These are phyloP conservation scores for Lutjanus erythropterus DNA, from an alignment of 2,113 vertebrate genomes.

Conservation along the genomic window DNA sequence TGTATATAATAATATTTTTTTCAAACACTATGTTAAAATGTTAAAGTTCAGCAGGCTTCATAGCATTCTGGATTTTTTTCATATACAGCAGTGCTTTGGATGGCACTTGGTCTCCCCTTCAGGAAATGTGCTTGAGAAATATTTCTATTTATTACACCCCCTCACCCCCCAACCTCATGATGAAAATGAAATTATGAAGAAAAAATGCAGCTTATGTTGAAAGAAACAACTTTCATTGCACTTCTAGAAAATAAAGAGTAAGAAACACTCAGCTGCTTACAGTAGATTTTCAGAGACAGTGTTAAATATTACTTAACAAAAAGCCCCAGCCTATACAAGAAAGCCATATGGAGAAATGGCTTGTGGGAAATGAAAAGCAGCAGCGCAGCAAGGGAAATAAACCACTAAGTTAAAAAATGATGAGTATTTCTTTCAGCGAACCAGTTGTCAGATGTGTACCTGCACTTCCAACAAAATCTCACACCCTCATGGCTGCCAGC, in stretches of 20 bases:
- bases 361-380: constrained; percentile 39
- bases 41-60: too few relatives aligned
- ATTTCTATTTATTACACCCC: too few relatives aligned
- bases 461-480: constrained; percentile 24
- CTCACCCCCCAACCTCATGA: too few relatives aligned
- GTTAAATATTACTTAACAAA: constrained; percentile 34
- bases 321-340: background rate
- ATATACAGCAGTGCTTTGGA: too few relatives aligned
- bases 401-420: constrained; percentile 22
- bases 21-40: too few relatives aligned
- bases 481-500: constrained; percentile 27
- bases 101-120: too few relatives aligned
- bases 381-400: constrained; percentile 40
- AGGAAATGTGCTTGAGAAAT: too few relatives aligned
- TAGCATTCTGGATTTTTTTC: too few relatives aligned
- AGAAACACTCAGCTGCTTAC: constrained; percentile 14
- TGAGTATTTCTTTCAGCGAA: constrained; percentile 27
- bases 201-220: background rate
- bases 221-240: constrained; percentile 27
- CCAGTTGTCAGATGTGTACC: constrained; percentile 18
- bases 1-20: too few relatives aligned
- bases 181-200: constrained; percentile 4
- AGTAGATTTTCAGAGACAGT: constrained; percentile 26
- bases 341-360: constrained; percentile 1
- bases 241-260: constrained; percentile 1